phyloP scores from a whole-genome alignment of 2,888 invertebrate species.

The Exephanes ischioxanthus region DNA sequence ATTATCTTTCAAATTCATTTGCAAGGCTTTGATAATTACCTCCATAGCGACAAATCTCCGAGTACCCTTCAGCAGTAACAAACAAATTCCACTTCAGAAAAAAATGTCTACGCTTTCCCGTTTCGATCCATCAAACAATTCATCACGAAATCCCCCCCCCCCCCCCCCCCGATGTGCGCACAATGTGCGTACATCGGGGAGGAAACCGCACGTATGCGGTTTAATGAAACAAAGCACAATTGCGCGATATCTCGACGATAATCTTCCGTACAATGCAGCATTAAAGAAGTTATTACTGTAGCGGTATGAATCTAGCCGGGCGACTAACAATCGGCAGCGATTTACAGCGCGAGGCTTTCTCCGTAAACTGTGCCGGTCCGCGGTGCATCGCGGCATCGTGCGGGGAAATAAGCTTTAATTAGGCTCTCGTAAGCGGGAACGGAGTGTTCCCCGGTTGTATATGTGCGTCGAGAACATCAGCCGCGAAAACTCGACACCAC shows the following conservation, averaged over 20 bases:
- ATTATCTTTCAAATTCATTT: too few species aligned
- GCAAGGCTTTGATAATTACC: too few species aligned
- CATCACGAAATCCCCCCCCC: too few species aligned
- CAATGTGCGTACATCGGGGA: neutral
- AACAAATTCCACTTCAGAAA: too few species aligned
- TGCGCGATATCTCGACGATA: neutral
- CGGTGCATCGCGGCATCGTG: neutral
- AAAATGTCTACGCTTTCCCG: too few species aligned
- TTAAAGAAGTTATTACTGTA: slow-evolving; percentile 1
- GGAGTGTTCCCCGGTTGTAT: slow-evolving; percentile 44
- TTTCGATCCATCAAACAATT: too few species aligned
- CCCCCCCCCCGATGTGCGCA: too few species aligned
- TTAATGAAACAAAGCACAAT: neutral
- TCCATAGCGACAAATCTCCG: too few species aligned
- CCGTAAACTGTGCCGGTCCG: neutral
- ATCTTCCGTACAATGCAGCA: neutral
- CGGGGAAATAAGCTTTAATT: slow-evolving; percentile 63
- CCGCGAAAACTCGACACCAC: neutral
- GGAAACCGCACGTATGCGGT: too few species aligned
- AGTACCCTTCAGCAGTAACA: too few species aligned
- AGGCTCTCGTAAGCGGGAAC: slow-evolving; percentile 62
- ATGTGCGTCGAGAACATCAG: slow-evolving; percentile 46
- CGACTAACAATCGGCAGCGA: neutral
- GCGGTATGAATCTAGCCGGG: neutral
- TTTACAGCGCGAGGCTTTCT: slow-evolving; percentile 7